phyloP scores from a whole-genome alignment of 92 coral and sea anemone species.

The Pocillopora meandrina region DNA sequence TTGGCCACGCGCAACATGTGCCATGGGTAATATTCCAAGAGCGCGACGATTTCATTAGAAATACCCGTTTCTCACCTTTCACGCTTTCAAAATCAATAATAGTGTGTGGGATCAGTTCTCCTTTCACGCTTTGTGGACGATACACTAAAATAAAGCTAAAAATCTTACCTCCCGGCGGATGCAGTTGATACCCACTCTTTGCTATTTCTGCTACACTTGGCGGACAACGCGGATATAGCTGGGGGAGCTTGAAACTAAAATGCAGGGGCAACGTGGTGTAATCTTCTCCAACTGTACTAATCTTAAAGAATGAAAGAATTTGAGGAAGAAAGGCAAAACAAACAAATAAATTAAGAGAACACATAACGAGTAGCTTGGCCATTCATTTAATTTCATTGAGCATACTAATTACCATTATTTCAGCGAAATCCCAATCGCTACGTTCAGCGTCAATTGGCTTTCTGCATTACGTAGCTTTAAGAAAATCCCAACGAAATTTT shows the following conservation, averaged over 20 bases:
- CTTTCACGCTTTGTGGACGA: no score
- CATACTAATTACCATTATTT: no score
- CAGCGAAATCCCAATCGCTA: no score
- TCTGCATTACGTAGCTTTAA: no score
- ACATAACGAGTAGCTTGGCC: no score
- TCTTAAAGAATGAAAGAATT: no score
- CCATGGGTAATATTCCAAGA: constrained; percentile 31
- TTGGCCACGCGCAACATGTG: constrained; percentile 50
- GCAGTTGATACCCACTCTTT: not conserved
- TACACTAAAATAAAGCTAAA: not conserved
- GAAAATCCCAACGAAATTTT: no score
- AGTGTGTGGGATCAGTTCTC: not conserved
- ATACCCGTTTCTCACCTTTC: not conserved
- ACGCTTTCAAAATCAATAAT: not conserved
- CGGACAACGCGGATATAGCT: not conserved
- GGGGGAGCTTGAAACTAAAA: constrained; percentile 19
- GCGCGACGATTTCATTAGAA: constrained; percentile 5
- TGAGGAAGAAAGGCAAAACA: no score
- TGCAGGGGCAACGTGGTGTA: constrained; percentile 45
- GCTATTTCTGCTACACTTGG: constrained; percentile 12
- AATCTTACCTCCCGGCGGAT: not conserved
- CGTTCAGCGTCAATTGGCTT: no score
- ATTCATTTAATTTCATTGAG: no score
- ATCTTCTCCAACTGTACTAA: not conserved
- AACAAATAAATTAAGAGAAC: no score